phyloP scores from a whole-genome alignment of 2,888 invertebrate genomes.

The Steinernema carpocapsae region DNA sequence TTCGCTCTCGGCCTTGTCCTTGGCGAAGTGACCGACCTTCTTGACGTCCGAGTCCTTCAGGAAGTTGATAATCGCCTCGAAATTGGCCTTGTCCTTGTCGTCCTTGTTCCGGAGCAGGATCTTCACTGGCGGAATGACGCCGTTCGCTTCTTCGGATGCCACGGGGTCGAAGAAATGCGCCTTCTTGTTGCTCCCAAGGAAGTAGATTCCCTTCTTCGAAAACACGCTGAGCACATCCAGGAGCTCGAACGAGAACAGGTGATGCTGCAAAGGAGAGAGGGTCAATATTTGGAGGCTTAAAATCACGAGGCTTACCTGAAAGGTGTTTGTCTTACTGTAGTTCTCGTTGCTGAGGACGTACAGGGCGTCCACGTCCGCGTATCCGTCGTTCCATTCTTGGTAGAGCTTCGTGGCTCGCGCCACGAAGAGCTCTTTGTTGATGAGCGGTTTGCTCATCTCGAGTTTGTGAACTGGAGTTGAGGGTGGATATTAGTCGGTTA shows the following conservation, averaged over 20 bases:
- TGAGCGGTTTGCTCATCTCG: slow-evolving; percentile 20
- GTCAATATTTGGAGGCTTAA: not conserved
- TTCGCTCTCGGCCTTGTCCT: slow-evolving; percentile 90
- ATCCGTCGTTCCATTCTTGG: slow-evolving; percentile 54
- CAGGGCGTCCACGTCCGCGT: slow-evolving; percentile 74
- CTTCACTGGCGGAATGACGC: slow-evolving; percentile 81
- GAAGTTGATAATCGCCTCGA: slow-evolving; percentile 77
- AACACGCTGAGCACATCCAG: slow-evolving; percentile 93
- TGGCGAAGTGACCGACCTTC: slow-evolving; percentile 84
- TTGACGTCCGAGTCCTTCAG: slow-evolving; percentile 83
- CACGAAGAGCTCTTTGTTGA: slow-evolving; percentile 50
- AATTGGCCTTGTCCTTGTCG: slow-evolving; percentile 87
- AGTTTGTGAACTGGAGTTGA: not conserved
- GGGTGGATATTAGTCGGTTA: not conserved
- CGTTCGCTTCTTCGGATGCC: slow-evolving; percentile 78
- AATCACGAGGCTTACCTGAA: slow-evolving; percentile 79
- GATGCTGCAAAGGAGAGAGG: slow-evolving; percentile 76
- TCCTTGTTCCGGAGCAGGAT: slow-evolving; percentile 86
- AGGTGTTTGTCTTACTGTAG: slow-evolving; percentile 92
- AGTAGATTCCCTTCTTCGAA: slow-evolving; percentile 82
- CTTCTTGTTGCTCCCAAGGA: slow-evolving; percentile 95
- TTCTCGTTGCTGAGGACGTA: slow-evolving; percentile 91
- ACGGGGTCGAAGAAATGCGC: slow-evolving; percentile 92
- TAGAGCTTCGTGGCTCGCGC: slow-evolving; percentile 53
- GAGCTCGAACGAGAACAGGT: slow-evolving; percentile 95